phyloP scores from a whole-genome alignment of 2,888 invertebrate genomes.

The Tachina lurida region DNA sequence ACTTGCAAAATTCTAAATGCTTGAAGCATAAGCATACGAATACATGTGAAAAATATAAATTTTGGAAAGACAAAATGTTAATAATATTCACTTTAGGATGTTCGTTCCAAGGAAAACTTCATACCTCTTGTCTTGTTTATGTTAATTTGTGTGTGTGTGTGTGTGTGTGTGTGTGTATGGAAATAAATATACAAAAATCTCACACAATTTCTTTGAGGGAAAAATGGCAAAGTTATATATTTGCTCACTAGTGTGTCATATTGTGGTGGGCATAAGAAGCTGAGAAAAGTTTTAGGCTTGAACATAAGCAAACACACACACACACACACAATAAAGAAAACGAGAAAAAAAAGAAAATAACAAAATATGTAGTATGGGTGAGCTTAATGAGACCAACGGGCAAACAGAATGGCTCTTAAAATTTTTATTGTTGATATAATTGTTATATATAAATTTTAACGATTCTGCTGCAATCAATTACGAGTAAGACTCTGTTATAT shows the following conservation, averaged over 20 bases:
- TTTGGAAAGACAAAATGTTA: constrained; percentile 63
- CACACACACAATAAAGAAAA: background rate
- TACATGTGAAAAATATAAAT: constrained; percentile 36
- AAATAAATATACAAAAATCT: constrained; percentile 18
- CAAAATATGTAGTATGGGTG: background rate
- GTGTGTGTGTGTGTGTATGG: background rate
- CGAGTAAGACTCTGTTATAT: too few species aligned
- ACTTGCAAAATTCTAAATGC: background rate
- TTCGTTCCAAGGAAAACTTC: constrained; percentile 32
- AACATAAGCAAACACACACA: constrained; percentile 13
- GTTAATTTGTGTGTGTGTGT: background rate
- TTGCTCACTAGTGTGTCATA: background rate
- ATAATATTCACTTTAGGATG: constrained; percentile 64
- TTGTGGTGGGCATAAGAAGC: background rate
- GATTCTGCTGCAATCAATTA: too few species aligned
- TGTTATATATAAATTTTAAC: too few species aligned
- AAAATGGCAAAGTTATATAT: constrained; percentile 34
- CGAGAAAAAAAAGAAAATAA: background rate
- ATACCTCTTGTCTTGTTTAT: constrained; percentile 18
- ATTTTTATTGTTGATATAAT: too few species aligned
- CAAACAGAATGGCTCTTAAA: background rate
- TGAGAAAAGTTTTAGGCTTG: constrained; percentile 44
- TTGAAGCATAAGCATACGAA: background rate
- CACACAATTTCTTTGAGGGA: constrained; percentile 7
- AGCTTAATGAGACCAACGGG: background rate